A percentile compares a stretch with the other conserved stretches of the same genome.
Conservation (phyloP, 2,888 invertebrate species). For the Epinotia brunnichana region DNA sequence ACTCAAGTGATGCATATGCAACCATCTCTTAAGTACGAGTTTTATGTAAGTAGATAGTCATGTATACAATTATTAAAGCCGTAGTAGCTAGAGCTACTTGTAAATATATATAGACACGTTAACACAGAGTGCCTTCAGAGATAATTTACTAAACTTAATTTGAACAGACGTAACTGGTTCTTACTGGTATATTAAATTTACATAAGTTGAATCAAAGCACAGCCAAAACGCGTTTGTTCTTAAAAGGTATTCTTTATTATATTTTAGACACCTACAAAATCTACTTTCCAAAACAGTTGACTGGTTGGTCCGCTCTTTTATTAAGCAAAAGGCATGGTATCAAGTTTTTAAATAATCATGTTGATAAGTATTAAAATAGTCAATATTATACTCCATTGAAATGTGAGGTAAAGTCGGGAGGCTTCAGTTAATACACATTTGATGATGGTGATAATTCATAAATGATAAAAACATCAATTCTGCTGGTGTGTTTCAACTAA, state of each 20-base stretch:
- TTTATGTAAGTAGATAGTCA: constrained; percentile 19
- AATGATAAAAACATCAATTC: neutral
- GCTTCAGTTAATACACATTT: neutral
- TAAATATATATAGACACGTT: constrained; percentile 17
- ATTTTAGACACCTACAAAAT: constrained; percentile 64
- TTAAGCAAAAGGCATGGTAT: constrained; percentile 77
- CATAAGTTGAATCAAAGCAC: constrained; percentile 71
- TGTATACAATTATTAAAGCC: constrained; percentile 17
- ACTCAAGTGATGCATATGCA: constrained; percentile 9
- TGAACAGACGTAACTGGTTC: constrained; percentile 33
- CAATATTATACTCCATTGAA: constrained; percentile 1
- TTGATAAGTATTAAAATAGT: constrained; percentile 18
- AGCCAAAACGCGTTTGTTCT: constrained; percentile 74
- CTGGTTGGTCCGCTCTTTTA: constrained; percentile 79
- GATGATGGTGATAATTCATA: neutral
- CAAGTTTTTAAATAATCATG: constrained; percentile 51
- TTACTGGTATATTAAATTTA: constrained; percentile 48
- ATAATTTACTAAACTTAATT: constrained; percentile 38
- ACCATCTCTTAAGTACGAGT: neutral
- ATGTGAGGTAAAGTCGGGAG: constrained; percentile 14
- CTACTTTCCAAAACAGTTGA: constrained; percentile 75
- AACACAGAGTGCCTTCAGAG: constrained; percentile 30
- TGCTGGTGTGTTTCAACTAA: neutral
- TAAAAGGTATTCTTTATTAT: constrained; percentile 60
- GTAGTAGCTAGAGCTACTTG: constrained; percentile 19